Conservation (phyloP, 2,113 vertebrate genomes). For the Pelobates fuscus region DNA sequence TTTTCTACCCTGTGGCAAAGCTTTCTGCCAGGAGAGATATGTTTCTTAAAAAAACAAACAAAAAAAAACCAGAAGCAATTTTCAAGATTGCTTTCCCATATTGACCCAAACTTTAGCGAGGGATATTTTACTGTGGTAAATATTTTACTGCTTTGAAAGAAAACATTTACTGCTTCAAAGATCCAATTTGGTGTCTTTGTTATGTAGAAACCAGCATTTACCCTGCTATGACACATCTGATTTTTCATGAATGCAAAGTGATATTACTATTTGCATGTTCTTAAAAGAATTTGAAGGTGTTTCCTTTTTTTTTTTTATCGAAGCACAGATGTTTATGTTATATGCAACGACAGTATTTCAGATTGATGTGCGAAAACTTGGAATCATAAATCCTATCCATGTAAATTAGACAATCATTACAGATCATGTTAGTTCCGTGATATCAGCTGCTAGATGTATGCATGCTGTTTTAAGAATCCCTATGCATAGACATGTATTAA, state of each 20-base stretch:
- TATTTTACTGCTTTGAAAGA: constrained; percentile 47
- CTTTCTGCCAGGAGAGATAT: not conserved
- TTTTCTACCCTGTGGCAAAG: not conserved
- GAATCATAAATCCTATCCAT: not conserved
- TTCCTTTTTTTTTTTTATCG: not conserved
- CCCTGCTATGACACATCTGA: not conserved
- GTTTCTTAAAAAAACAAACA: not conserved
- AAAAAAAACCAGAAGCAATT: not conserved
- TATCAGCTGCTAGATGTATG: too few relatives aligned
- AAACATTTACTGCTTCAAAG: constrained; percentile 22
- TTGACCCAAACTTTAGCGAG: constrained; percentile 2
- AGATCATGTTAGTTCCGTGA: too few relatives aligned
- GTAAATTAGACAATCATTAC: too few relatives aligned
- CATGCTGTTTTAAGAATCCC: too few relatives aligned
- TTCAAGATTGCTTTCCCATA: not conserved
- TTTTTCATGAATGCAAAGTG: not conserved
- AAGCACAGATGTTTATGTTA: not conserved
- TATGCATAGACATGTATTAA: too few relatives aligned
- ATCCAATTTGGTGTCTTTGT: constrained; percentile 39
- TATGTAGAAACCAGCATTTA: constrained; percentile 25
- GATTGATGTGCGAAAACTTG: not conserved
- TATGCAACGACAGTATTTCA: too few relatives aligned
- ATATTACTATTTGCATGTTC: not conserved
- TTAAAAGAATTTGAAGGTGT: not conserved
- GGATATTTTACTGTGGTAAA: constrained; percentile 5